Evolutionary conservation across 2,888 invertebrate species (phyloP).

Genomic region (Seladonia tumulorum): DNA sequence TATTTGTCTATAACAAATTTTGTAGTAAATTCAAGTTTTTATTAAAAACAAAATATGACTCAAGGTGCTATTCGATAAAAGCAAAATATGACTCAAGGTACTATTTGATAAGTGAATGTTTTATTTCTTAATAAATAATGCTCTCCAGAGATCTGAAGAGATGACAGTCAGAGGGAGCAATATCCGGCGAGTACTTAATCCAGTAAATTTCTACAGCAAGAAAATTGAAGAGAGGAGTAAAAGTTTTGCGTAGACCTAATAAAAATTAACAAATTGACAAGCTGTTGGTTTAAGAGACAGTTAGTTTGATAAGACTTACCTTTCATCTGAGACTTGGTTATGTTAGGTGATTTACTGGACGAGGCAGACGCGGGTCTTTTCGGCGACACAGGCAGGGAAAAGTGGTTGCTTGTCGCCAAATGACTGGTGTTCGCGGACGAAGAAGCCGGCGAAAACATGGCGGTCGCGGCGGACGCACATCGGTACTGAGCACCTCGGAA

Average conservation of each 20-base stretch:
- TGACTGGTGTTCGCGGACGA: constrained; percentile 63
- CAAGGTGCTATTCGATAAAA: too few species aligned
- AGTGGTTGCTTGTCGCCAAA: constrained; percentile 72
- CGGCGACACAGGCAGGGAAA: constrained; percentile 77
- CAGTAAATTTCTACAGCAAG: too few species aligned
- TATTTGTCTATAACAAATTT: too few species aligned
- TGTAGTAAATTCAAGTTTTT: too few species aligned
- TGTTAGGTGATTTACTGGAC: constrained; percentile 82
- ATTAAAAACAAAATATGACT: too few species aligned
- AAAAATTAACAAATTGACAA: background rate
- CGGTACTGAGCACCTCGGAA: constrained; percentile 47
- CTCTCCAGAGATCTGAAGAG: too few species aligned
- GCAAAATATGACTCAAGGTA: too few species aligned
- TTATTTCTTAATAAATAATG: too few species aligned
- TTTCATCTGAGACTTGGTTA: constrained; percentile 92
- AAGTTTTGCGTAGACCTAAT: background rate
- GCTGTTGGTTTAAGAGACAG: background rate
- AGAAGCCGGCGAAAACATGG: constrained; percentile 67
- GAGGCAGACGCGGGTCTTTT: constrained; percentile 68
- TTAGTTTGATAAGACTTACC: constrained; percentile 84
- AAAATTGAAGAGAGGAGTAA: too few species aligned
- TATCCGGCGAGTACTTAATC: too few species aligned
- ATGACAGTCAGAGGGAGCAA: too few species aligned
- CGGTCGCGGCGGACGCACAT: constrained; percentile 53
- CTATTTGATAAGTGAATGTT: too few species aligned